These are phyloP conservation scores for Troides aeacus DNA, from an alignment of 2,888 invertebrate species.

Conservation along the genomic window DNA sequence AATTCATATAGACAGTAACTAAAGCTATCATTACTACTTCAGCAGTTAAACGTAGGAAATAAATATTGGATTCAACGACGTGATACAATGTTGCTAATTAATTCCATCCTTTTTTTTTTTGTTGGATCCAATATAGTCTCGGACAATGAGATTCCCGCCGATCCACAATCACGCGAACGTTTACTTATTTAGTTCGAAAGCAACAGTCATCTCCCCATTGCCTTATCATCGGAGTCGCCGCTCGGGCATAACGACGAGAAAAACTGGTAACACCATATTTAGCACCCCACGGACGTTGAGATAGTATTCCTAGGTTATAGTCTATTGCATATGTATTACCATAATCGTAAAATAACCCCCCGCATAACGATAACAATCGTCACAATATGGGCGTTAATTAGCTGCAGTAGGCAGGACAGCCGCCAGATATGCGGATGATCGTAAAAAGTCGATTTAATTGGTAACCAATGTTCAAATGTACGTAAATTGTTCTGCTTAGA, in stretches of 20 bases:
- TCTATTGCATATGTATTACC: conserved; percentile 25
- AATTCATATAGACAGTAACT: no score
- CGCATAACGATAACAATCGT: conserved; percentile 24
- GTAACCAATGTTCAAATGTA: conserved; percentile 18
- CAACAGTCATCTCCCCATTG: conserved; percentile 7
- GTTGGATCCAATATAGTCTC: no score
- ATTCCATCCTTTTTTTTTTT: no score
- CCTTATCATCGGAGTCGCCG: conserved; percentile 21
- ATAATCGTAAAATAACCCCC: conserved; percentile 28
- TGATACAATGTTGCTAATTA: no score
- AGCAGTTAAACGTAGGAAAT: no score
- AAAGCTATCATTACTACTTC: no score
- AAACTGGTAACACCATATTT: conserved; percentile 29
- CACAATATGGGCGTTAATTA: conserved; percentile 17
- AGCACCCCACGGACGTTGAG: conserved; percentile 23
- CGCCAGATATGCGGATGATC: conserved; percentile 16
- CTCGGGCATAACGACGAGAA: conserved; percentile 18
- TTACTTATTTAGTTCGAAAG: conserved; percentile 9
- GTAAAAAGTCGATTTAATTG: conserved; percentile 25
- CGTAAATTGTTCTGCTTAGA: conserved; percentile 9
- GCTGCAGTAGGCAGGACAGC: not conserved
- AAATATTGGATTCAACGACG: no score
- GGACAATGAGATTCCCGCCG: not conserved
- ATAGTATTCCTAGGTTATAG: conserved; percentile 29
- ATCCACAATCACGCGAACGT: conserved; percentile 10